Percentiles rank a stretch among this genome's conserved stretches.
These are phyloP conservation scores for Troglohyphantes excavatus DNA, from an alignment of 2,888 invertebrate genomes.

Conservation along the genomic window DNA sequence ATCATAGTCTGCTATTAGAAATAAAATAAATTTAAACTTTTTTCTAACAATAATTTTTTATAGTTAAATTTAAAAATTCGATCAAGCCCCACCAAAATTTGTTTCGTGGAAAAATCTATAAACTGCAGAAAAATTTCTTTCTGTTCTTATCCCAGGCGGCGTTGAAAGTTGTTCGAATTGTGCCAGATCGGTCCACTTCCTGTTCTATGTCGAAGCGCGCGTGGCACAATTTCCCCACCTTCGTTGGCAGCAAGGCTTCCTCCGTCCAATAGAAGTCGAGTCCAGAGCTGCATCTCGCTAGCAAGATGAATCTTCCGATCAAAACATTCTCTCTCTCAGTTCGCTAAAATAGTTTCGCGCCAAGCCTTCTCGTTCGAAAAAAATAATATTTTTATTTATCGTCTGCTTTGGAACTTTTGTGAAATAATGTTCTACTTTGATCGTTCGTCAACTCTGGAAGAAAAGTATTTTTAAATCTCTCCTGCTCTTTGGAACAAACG, in stretches of 20 bases:
- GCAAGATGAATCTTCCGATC: conserved; percentile 8
- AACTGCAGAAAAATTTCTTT: neutral
- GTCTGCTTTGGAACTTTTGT: conserved; percentile 14
- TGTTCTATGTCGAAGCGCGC: conserved; percentile 57
- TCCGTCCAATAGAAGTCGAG: conserved; percentile 50
- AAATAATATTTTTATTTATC: neutral
- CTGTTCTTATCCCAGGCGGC: conserved; percentile 53
- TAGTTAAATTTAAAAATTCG: too few relatives aligned
- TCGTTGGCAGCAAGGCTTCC: neutral
- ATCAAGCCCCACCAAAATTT: too few relatives aligned
- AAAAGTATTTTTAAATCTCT: neutral
- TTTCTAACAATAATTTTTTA: too few relatives aligned
- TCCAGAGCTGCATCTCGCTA: neutral
- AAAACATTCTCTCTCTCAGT: conserved; percentile 13
- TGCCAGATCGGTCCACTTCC: conserved; percentile 70
- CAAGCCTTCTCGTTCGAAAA: neutral
- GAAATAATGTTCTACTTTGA: neutral
- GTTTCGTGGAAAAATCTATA: too few relatives aligned
- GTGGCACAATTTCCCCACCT: conserved; percentile 73
- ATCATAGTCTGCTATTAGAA: too few relatives aligned
- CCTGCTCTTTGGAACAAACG: neutral
- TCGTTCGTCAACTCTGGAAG: neutral
- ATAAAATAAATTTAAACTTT: too few relatives aligned
- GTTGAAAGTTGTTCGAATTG: conserved; percentile 62
- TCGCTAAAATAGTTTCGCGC: conserved; percentile 1